A percentile compares a stretch with the other conserved stretches of the same genome.
Evolutionary conservation across 2,797 vertebrate genomes (phyloP).

Genomic region (Sebastes itinus): DNA sequence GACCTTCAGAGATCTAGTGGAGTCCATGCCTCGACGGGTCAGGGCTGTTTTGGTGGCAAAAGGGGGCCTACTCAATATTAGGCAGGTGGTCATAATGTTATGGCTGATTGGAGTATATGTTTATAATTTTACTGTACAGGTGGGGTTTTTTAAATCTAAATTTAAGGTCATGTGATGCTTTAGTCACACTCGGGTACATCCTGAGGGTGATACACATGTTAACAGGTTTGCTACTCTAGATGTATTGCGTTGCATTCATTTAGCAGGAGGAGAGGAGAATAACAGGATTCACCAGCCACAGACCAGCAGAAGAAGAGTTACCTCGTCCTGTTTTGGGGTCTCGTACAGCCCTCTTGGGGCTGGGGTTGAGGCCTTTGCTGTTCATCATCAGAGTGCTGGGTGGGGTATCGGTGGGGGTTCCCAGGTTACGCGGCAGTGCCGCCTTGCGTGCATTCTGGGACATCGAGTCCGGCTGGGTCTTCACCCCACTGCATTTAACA

Average conservation of each 20-base stretch:
- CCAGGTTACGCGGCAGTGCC: slow-evolving; percentile 90
- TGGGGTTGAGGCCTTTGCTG: slow-evolving; percentile 92
- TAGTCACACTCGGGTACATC: not conserved
- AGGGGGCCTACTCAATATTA: too few relatives aligned
- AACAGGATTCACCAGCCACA: not conserved
- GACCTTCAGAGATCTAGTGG: too few relatives aligned
- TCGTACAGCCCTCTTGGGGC: slow-evolving; percentile 95
- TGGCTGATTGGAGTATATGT: not conserved
- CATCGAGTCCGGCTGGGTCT: slow-evolving; percentile 97
- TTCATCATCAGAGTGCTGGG: slow-evolving; percentile 88
- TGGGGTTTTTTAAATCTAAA: not conserved
- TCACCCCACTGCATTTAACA: slow-evolving; percentile 91
- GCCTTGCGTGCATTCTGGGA: slow-evolving; percentile 96
- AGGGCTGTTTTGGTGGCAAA: too few relatives aligned
- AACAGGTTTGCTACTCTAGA: not conserved
- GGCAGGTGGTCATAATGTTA: too few relatives aligned
- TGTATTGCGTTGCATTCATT: not conserved
- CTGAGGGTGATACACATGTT: not conserved
- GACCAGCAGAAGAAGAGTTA: slow-evolving; percentile 41
- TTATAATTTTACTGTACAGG: not conserved
- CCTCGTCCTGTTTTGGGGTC: slow-evolving; percentile 99
- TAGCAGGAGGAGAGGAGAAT: not conserved
- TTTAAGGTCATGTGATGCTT: not conserved
- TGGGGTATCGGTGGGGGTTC: slow-evolving; percentile 93
- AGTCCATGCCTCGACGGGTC: too few relatives aligned